Evolutionary conservation across 1,140 invertebrate species (phyloP).

Genomic region (Cyclina sinensis): DNA sequence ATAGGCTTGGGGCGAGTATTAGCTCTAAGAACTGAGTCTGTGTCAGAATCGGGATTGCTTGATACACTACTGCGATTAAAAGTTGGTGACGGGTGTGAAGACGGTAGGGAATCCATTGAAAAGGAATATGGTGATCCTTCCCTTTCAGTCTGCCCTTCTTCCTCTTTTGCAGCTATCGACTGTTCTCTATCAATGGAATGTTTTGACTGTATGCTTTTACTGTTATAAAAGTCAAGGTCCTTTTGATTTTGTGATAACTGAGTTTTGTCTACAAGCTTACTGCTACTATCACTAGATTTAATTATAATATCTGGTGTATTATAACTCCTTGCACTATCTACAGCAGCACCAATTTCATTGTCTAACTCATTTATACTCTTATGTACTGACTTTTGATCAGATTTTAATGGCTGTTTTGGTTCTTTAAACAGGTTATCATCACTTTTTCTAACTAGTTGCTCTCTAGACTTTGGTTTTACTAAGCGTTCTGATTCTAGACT

Average conservation of each 20-base stretch:
- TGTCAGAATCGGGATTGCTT: slow-evolving; percentile 57
- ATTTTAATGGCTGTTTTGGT: neutral
- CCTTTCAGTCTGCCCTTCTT: neutral
- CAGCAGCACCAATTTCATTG: slow-evolving; percentile 27
- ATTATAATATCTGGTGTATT: neutral
- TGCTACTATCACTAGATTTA: neutral
- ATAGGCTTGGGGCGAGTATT: neutral
- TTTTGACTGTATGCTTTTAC: neutral
- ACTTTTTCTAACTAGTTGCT: slow-evolving; percentile 36
- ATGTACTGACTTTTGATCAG: neutral
- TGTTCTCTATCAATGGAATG: slow-evolving; percentile 19
- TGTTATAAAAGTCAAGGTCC: neutral
- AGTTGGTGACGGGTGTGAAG: slow-evolving; percentile 64
- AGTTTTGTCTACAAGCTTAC: neutral
- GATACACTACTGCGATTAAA: neutral
- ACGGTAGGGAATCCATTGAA: slow-evolving; percentile 66
- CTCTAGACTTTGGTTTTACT: slow-evolving; percentile 41
- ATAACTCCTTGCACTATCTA: slow-evolving; percentile 8
- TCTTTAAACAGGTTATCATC: slow-evolving; percentile 16
- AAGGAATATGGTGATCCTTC: slow-evolving; percentile 60
- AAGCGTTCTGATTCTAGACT: slow-evolving; percentile 7
- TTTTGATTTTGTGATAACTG: neutral
- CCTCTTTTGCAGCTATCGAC: neutral
- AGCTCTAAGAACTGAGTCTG: slow-evolving; percentile 42
- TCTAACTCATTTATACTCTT: slow-evolving; percentile 18